Conservation (phyloP, 37 sponge, comb jelly and placozoan species). For the Hormiphora californensis region DNA sequence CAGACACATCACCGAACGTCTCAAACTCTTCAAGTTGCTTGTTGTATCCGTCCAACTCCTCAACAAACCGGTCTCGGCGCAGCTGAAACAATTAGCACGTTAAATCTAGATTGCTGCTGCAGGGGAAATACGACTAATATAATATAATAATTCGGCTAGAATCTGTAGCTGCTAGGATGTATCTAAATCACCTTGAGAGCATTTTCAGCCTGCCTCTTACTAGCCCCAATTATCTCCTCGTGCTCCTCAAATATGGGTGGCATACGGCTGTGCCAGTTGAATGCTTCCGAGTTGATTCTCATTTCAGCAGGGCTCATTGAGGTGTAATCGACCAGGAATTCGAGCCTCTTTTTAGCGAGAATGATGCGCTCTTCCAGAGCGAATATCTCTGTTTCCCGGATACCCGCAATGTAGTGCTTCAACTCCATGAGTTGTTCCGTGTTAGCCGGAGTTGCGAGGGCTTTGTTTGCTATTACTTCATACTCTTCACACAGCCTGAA, state of each 20-base stretch:
- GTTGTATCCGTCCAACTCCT: slow-evolving; percentile 83
- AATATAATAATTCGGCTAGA: background rate
- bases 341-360: slow-evolving; percentile 49
- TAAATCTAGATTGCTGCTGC: background rate
- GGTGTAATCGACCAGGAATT: slow-evolving; percentile 58
- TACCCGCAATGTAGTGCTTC: slow-evolving; percentile 71
- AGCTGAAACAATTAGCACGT: slow-evolving; percentile 58
- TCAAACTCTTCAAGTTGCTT: slow-evolving; percentile 87
- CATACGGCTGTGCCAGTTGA: slow-evolving; percentile 81
- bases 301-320: slow-evolving; percentile 79
- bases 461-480: slow-evolving; percentile 77
- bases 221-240: slow-evolving; percentile 66
- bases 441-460: slow-evolving; percentile 78
- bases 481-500: slow-evolving; percentile 73
- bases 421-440: slow-evolving; percentile 89
- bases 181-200: slow-evolving; percentile 65
- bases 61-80: slow-evolving; percentile 75
- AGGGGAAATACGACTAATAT: background rate
- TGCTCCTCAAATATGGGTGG: slow-evolving; percentile 83
- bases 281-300: slow-evolving; percentile 75
- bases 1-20: slow-evolving; percentile 78
- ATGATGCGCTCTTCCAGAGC: slow-evolving; percentile 69
- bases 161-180: background rate
- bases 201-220: slow-evolving; percentile 76
- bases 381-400: slow-evolving; percentile 57